These are phyloP conservation scores for Chirona hameri DNA, from an alignment of 2,888 invertebrate genomes.

Conservation along the genomic window DNA sequence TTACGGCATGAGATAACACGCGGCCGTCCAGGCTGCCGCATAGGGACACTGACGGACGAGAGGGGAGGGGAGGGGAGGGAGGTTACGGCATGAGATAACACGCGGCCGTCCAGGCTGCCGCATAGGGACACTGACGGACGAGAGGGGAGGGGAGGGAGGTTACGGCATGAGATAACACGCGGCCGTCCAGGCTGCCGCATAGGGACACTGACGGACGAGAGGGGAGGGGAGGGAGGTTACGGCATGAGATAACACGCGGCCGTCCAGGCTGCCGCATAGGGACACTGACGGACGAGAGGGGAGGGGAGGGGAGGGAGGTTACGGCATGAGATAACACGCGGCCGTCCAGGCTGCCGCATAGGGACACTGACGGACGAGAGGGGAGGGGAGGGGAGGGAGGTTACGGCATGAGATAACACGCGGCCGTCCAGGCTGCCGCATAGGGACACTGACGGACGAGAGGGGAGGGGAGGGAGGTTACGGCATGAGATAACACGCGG, in stretches of 20 bases:
- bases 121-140: conserved; percentile 64
- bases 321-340: conserved; percentile 39
- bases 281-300: conserved; percentile 59
- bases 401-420: conserved; percentile 71
- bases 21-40: too few relatives aligned
- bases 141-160: not conserved
- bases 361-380: conserved; percentile 57
- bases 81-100: conserved; percentile 72
- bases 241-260: conserved; percentile 40
- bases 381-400: conserved; percentile 44
- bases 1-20: too few relatives aligned
- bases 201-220: conserved; percentile 62
- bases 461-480: not conserved
- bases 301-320: conserved; percentile 9
- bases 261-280: conserved; percentile 65
- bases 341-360: conserved; percentile 63
- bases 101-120: conserved; percentile 60
- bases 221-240: not conserved
- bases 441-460: conserved; percentile 63
- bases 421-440: conserved; percentile 62
- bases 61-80: conserved; percentile 41
- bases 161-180: too few relatives aligned
- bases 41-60: conserved; percentile 6
- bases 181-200: conserved; percentile 63
- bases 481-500: too few relatives aligned